phyloP scores from a whole-genome alignment of 2,797 vertebrate genomes.

The Microhierax caerulescens region DNA sequence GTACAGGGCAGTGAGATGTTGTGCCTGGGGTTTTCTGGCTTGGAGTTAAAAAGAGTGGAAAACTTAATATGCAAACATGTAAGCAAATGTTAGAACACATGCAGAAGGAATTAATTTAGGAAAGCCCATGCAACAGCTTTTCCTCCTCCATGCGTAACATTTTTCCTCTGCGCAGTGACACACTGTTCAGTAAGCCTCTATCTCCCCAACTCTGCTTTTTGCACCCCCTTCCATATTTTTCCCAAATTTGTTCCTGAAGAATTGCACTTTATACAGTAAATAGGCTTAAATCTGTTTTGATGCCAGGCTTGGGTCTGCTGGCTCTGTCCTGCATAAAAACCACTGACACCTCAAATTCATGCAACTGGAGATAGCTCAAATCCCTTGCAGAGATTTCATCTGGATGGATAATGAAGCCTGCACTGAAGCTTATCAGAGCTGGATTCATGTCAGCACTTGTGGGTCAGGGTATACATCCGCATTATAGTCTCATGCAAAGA shows the following conservation, averaged over 20 bases:
- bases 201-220: neutral
- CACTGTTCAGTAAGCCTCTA: neutral
- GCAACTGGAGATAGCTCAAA: neutral
- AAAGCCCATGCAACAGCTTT: neutral
- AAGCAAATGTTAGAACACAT: neutral
- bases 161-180: neutral
- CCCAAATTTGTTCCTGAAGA: neutral
- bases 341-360: neutral
- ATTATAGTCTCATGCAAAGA: neutral
- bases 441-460: fast-evolving
- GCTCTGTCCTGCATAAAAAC: neutral
- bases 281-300: neutral
- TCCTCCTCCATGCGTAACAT: neutral
- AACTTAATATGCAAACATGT: neutral
- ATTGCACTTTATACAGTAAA: neutral
- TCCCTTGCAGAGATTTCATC: neutral
- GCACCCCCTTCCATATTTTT: neutral
- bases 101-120: neutral
- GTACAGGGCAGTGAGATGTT: neutral
- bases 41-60: neutral
- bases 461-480: neutral
- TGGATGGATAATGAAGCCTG: neutral
- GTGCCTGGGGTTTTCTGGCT: neutral
- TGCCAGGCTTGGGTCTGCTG: neutral
- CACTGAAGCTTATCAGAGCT: neutral